Conservation (phyloP, 1,140 invertebrate species). For the Adelges cooleyi region DNA sequence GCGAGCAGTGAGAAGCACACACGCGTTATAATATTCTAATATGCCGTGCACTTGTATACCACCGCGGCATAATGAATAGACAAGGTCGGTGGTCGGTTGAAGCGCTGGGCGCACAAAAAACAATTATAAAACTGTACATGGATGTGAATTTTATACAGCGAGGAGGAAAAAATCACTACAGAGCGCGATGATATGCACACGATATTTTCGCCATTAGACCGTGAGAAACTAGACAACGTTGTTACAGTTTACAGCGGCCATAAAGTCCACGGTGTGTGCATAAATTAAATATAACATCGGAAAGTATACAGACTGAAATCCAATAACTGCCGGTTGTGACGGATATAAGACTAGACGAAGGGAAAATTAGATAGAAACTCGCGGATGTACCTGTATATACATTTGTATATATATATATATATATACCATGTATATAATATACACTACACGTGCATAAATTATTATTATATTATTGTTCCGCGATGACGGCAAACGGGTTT, state of each 20-base stretch:
- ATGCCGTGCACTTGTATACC: no score
- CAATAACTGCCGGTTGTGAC: neutral
- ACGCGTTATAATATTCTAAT: no score
- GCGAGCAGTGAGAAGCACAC: no score
- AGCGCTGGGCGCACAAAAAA: no score
- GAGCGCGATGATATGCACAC: neutral
- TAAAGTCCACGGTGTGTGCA: slow-evolving; percentile 2
- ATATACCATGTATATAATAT: no score
- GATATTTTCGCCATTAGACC: neutral
- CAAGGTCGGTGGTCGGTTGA: no score
- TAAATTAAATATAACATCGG: neutral
- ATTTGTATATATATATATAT: no score
- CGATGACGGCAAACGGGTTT: slow-evolving; percentile 2
- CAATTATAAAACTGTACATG: neutral
- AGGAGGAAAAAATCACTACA: neutral
- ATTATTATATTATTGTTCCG: slow-evolving; percentile 9
- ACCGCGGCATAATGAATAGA: no score
- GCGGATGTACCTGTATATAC: no score
- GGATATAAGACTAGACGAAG: neutral
- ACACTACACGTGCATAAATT: slow-evolving; percentile 21
- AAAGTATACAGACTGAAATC: neutral
- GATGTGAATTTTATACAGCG: no score
- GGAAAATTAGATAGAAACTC: neutral
- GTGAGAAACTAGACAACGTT: slow-evolving; percentile 2
- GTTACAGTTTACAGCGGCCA: slow-evolving; percentile 10